Evolutionary conservation across 2,113 vertebrate species (phyloP).

Genomic region (Dryoscopus gambensis): DNA sequence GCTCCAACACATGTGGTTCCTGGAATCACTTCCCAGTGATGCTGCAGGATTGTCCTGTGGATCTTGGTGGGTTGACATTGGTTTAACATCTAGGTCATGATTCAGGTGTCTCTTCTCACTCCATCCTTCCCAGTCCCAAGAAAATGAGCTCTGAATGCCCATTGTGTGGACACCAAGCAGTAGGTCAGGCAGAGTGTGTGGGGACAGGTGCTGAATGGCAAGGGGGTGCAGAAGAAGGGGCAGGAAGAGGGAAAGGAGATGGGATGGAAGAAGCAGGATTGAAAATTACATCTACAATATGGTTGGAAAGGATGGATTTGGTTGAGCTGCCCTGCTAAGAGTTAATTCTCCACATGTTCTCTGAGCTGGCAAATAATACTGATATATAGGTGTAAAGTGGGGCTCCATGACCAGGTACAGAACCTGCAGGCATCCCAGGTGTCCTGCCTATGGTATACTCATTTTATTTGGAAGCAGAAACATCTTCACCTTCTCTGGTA

Average conservation of each 20-base stretch:
- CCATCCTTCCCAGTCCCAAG: accelerated
- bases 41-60: background rate
- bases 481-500: background rate
- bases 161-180: background rate
- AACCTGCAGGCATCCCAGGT: background rate
- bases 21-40: background rate
- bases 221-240: background rate
- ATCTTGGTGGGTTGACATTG: background rate
- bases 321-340: background rate
- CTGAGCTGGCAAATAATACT: background rate
- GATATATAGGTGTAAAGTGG: background rate
- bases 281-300: background rate
- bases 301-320: background rate
- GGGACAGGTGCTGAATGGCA: accelerated
- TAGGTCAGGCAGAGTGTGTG: background rate
- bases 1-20: background rate
- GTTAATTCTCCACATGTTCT: background rate
- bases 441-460: background rate
- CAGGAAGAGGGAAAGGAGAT: background rate
- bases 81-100: background rate
- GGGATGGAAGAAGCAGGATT: background rate
- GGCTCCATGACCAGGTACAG: background rate
- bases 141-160: accelerated
- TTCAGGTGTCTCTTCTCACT: background rate
- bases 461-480: background rate